phyloP scores from a whole-genome alignment of 2,797 vertebrate species.

The Rhinogobio ventralis region DNA sequence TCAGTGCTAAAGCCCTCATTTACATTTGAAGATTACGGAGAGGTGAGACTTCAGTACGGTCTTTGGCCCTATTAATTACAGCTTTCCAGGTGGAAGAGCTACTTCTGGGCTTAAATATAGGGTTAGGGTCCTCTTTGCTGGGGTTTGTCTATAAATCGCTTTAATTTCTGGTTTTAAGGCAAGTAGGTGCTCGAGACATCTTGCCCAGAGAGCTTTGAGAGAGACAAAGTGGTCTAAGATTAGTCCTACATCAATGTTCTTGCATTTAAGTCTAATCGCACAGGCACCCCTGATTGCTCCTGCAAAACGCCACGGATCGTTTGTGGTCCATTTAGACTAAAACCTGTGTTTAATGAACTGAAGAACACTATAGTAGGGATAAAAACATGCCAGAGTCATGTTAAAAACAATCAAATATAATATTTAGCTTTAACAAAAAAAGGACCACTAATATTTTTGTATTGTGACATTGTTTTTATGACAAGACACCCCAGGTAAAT shows the following conservation, averaged over 20 bases:
- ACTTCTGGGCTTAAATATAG: constrained; percentile 58
- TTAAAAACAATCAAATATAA: neutral
- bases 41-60: constrained; percentile 44
- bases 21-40: constrained; percentile 61
- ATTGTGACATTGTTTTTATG: neutral
- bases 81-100: constrained; percentile 59
- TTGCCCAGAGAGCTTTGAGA: constrained; percentile 38
- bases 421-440: neutral
- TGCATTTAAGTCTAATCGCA: constrained; percentile 47
- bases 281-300: constrained; percentile 28
- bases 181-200: constrained; percentile 55
- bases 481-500: neutral
- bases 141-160: constrained; percentile 62
- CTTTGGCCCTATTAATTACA: constrained; percentile 63
- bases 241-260: constrained; percentile 51
- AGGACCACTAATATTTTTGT: neutral
- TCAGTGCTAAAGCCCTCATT: constrained; percentile 58
- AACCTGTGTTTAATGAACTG: neutral
- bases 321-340: constrained; percentile 30
- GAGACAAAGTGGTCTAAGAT: constrained; percentile 58
- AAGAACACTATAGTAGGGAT: neutral
- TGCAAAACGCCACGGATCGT: constrained; percentile 29
- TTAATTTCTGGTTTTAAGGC: constrained; percentile 62
- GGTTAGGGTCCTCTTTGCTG: constrained; percentile 55
- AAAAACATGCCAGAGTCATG: neutral